These are phyloP conservation scores for Mantis religiosa DNA, from an alignment of 2,888 invertebrate genomes.

Conservation along the genomic window DNA sequence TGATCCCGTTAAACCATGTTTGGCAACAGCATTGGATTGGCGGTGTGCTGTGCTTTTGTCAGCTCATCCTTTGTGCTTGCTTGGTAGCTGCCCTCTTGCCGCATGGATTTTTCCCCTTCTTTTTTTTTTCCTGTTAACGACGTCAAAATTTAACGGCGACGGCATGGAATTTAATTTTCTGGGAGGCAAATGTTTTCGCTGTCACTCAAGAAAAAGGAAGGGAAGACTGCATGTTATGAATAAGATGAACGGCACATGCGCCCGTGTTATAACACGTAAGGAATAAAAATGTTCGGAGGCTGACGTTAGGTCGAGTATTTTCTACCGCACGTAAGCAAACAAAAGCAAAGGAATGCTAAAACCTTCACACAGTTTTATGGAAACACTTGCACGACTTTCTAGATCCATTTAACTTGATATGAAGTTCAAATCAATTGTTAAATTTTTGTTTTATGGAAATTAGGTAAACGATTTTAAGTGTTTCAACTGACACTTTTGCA, in stretches of 20 bases:
- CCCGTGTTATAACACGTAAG: background rate
- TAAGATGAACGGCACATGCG: background rate
- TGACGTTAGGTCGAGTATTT: background rate
- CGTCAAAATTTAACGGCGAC: background rate
- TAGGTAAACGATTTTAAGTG: no score
- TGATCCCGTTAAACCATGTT: no score
- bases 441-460: no score
- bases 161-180: background rate
- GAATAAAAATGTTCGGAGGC: background rate
- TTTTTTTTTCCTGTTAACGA: background rate
- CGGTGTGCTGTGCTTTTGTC: background rate
- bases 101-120: background rate
- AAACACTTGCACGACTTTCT: no score
- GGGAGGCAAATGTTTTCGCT: background rate
- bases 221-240: background rate
- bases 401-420: no score
- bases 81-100: background rate
- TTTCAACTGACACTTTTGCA: no score
- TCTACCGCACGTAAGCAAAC: background rate
- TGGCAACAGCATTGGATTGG: no score
- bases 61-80: background rate
- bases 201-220: background rate
- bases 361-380: no score
- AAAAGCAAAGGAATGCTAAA: no score
- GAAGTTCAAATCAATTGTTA: no score